A percentile compares a stretch with the other conserved stretches of the same genome.
These are phyloP conservation scores for Muscicapa striata DNA, from an alignment of 2,797 vertebrate species.

Conservation along the genomic window DNA sequence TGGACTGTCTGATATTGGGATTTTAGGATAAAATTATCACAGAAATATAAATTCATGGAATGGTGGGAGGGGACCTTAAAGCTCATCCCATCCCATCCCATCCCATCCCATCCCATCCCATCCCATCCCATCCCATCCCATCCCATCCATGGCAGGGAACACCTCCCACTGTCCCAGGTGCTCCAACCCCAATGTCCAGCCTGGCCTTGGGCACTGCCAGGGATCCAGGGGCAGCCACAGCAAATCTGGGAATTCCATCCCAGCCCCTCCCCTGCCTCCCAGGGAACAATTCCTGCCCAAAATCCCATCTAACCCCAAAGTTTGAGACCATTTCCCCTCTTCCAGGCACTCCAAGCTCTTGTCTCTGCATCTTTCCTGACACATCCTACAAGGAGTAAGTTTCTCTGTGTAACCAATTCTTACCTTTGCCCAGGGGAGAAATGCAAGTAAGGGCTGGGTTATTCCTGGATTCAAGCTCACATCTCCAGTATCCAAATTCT, in stretches of 20 bases:
- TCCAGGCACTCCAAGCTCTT: not conserved
- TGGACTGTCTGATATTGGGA: rapidly evolving
- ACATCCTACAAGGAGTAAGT: not conserved
- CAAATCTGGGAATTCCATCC: not conserved
- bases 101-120: not conserved
- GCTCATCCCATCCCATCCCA: rapidly evolving
- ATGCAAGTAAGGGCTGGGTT: rapidly evolving
- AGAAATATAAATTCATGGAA: not conserved
- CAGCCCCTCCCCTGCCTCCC: not conserved
- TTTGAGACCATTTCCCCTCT: not conserved
- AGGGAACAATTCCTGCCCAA: not conserved
- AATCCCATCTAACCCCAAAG: rapidly evolving
- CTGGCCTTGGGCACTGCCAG: not conserved
- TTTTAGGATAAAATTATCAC: rapidly evolving
- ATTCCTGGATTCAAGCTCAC: rapidly evolving
- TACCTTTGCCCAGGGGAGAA: not conserved
- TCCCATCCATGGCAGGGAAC: too few relatives aligned
- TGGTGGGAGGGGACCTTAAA: not conserved
- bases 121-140: too few relatives aligned
- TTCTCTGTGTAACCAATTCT: not conserved
- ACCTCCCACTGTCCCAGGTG: too few relatives aligned
- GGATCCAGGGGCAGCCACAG: not conserved
- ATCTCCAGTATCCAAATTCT: not conserved
- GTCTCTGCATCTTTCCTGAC: not conserved
- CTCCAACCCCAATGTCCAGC: not conserved